phyloP scores from a whole-genome alignment of 1,140 invertebrate genomes.

The Scaptomyza graminum region DNA sequence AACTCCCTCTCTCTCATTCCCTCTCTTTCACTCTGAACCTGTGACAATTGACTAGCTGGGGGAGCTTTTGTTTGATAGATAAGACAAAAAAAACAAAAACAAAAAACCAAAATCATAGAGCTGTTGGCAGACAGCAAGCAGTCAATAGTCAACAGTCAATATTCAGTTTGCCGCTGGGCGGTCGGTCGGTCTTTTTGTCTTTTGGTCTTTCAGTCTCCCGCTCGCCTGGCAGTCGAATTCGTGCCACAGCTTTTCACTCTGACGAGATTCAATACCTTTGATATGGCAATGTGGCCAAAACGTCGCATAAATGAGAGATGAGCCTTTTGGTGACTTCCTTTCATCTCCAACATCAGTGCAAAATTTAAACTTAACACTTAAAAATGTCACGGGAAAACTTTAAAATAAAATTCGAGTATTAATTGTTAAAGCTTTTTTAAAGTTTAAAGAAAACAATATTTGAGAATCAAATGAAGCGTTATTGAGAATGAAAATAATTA shows the following conservation, averaged over 20 bases:
- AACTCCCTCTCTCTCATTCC: too few species aligned
- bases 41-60: slow-evolving; percentile 10
- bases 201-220: neutral
- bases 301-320: slow-evolving; percentile 32
- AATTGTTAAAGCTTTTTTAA: neutral
- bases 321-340: neutral
- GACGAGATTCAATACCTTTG: slow-evolving; percentile 32
- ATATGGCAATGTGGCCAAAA: slow-evolving; percentile 16
- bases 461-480: too few species aligned
- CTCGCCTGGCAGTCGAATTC: slow-evolving; percentile 59
- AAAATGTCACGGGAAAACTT: neutral
- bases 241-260: slow-evolving; percentile 49
- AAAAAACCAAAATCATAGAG: slow-evolving; percentile 5
- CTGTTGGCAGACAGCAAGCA: slow-evolving; percentile 15
- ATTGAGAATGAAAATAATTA: too few species aligned
- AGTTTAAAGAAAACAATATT: too few species aligned
- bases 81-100: neutral
- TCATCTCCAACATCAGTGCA: slow-evolving; percentile 1
- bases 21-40: too few species aligned
- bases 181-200: too few species aligned
- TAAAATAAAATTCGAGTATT: neutral
- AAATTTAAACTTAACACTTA: neutral
- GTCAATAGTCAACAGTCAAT: neutral
- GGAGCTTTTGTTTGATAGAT: slow-evolving; percentile 1
- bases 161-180: slow-evolving; percentile 13